Percentiles rank a stretch among this genome's conserved stretches.
Conservation (phyloP, 2,888 invertebrate species). For the Ornithoptera alexandrae region DNA sequence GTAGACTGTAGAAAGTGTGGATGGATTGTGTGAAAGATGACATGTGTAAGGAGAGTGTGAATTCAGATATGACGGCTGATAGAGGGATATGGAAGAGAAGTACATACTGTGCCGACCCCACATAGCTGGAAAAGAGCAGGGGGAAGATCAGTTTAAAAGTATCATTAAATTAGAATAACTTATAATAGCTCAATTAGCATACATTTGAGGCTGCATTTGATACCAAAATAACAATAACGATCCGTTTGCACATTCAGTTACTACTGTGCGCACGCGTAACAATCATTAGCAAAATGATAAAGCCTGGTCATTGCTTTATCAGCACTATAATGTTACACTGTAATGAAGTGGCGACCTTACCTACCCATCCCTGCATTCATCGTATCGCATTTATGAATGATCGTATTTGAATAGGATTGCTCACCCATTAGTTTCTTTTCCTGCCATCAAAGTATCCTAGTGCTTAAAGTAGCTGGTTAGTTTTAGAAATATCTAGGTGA, state of each 20-base stretch:
- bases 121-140: no score
- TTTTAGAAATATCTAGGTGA: not conserved
- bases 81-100: no score
- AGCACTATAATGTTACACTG: slow-evolving; percentile 21
- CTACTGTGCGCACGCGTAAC: slow-evolving; percentile 6
- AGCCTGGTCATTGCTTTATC: slow-evolving; percentile 37
- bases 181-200: not conserved
- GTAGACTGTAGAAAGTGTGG: no score
- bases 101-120: no score
- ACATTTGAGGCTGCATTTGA: not conserved
- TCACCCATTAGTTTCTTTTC: slow-evolving; percentile 7
- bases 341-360: slow-evolving; percentile 68
- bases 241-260: not conserved
- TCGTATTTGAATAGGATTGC: slow-evolving; percentile 56
- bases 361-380: slow-evolving; percentile 68
- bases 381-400: slow-evolving; percentile 56
- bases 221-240: not conserved
- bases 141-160: no score
- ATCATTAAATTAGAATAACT: no score
- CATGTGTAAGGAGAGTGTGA: no score
- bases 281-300: slow-evolving; percentile 29
- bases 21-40: no score
- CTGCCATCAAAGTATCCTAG: not conserved
- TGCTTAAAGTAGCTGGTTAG: slow-evolving; percentile 2
- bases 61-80: no score